A percentile compares a stretch with the other conserved stretches of the same genome.
Conservation (phyloP, 2,888 invertebrate species). For the Seira musarum region DNA sequence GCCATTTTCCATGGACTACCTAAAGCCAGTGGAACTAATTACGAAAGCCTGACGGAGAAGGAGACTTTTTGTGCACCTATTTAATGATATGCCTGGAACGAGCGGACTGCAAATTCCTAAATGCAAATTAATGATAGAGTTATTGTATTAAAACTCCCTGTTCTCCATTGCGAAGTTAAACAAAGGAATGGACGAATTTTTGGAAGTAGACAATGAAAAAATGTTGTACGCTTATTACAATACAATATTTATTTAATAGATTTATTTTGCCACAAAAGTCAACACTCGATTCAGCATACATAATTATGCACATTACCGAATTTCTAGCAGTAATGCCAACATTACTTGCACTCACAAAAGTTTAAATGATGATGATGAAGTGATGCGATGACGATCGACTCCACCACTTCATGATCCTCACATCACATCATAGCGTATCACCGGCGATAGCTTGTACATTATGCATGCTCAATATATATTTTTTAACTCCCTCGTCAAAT, state of each 20-base stretch:
- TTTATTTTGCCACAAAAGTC: too few relatives aligned
- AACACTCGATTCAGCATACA: neutral
- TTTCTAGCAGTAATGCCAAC: too few relatives aligned
- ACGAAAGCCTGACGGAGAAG: too few relatives aligned
- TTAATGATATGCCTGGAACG: too few relatives aligned
- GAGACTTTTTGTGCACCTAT: too few relatives aligned
- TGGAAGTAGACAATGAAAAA: neutral
- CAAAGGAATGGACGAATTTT: neutral
- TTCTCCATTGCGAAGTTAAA: neutral
- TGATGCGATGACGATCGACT: neutral
- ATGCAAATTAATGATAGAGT: neutral
- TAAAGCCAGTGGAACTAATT: too few relatives aligned
- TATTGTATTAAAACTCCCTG: neutral
- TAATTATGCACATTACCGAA: neutral
- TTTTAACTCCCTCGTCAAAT: neutral
- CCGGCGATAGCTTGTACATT: neutral
- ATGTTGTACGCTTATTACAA: neutral
- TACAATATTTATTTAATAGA: too few relatives aligned
- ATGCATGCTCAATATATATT: neutral
- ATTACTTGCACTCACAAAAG: too few relatives aligned
- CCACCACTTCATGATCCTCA: neutral
- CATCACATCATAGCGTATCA: neutral
- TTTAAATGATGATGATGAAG: neutral
- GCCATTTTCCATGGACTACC: too few relatives aligned
- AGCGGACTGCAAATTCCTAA: neutral